A percentile compares a stretch with the other conserved stretches of the same genome.
Evolutionary conservation across 1,140 invertebrate species (phyloP).

Genomic region (Adelges cooleyi): DNA sequence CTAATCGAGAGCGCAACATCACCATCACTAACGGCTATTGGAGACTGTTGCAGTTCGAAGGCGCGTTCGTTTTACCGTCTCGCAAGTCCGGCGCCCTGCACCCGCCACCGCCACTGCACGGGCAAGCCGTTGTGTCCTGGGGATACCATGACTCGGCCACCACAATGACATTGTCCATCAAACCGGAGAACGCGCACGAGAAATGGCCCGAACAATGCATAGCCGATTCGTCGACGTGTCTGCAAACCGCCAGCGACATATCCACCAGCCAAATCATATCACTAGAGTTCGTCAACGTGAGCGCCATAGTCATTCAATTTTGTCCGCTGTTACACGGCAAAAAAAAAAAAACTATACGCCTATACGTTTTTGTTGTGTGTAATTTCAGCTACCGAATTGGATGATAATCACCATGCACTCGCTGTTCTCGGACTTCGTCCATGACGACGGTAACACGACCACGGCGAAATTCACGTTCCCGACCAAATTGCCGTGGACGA

Average conservation of each 20-base stretch:
- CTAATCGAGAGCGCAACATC: constrained; percentile 30
- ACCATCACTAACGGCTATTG: constrained; percentile 31
- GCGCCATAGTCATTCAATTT: too few relatives aligned
- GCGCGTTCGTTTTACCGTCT: constrained; percentile 34
- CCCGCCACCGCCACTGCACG: constrained; percentile 33
- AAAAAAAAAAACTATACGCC: neutral
- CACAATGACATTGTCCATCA: constrained; percentile 33
- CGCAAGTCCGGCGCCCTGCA: constrained; percentile 33
- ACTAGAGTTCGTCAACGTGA: constrained; percentile 35
- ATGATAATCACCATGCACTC: constrained; percentile 35
- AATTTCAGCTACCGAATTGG: constrained; percentile 35
- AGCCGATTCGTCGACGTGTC: constrained; percentile 32
- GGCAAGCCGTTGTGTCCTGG: constrained; percentile 35
- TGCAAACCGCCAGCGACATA: constrained; percentile 34
- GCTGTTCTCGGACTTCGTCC: constrained; percentile 35
- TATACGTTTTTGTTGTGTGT: neutral
- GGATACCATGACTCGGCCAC: constrained; percentile 32
- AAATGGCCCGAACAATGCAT: constrained; percentile 31
- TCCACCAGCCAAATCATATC: constrained; percentile 34
- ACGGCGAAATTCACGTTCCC: constrained; percentile 30
- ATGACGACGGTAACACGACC: constrained; percentile 33
- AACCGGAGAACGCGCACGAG: constrained; percentile 30
- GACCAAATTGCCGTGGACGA: constrained; percentile 31
- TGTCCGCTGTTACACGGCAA: neutral
- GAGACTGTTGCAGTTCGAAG: constrained; percentile 35